Percentiles rank a stretch among this genome's conserved stretches.
Evolutionary conservation across 2,888 invertebrate genomes (phyloP).

Genomic region (Imbricaverruca yamaguchii): DNA sequence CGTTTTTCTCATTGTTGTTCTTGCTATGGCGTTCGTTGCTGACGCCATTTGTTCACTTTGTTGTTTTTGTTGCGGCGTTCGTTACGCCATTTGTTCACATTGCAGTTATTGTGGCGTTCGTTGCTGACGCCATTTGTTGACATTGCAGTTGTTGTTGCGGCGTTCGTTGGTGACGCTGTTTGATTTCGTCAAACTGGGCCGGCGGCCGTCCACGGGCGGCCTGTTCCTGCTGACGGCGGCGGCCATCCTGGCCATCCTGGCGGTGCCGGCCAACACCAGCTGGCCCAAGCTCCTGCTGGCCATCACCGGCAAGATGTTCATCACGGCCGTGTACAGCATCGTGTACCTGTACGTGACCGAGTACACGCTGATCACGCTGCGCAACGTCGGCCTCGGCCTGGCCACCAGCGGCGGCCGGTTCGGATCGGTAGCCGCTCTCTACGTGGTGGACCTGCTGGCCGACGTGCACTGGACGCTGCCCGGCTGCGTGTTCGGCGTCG

Average conservation of each 20-base stretch:
- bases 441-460: slow-evolving; percentile 56
- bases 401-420: slow-evolving; percentile 76
- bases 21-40: too few species aligned
- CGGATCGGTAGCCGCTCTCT: slow-evolving; percentile 78
- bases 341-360: background rate
- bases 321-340: background rate
- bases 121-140: too few species aligned
- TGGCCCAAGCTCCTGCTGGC: background rate
- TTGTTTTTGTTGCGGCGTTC: too few species aligned
- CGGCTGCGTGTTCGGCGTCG: background rate
- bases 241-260: slow-evolving; percentile 10
- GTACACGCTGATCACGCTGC: background rate
- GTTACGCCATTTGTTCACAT: too few species aligned
- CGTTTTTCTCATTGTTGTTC: too few species aligned
- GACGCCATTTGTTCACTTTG: too few species aligned
- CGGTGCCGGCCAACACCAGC: background rate
- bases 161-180: too few species aligned
- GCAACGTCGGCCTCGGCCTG: slow-evolving; percentile 76
- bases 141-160: too few species aligned
- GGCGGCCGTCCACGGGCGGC: background rate
- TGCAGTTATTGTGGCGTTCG: too few species aligned
- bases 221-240: background rate
- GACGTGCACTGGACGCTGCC: background rate
- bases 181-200: background rate
- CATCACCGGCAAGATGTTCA: background rate